phyloP scores from a whole-genome alignment of 1,140 invertebrate genomes.

The Pomacea maculata region DNA sequence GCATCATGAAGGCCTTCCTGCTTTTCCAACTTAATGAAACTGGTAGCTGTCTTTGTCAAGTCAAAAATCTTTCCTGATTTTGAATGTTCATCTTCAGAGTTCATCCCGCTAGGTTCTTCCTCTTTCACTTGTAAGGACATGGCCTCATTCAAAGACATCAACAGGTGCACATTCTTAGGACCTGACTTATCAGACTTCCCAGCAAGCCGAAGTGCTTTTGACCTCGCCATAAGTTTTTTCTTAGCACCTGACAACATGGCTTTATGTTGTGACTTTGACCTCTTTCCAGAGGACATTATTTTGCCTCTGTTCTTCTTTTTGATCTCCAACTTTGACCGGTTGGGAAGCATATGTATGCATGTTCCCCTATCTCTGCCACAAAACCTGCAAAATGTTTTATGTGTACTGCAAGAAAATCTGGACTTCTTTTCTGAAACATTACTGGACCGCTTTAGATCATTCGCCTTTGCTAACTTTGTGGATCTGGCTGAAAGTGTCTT shows the following conservation, averaged over 20 bases:
- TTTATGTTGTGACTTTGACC: not conserved
- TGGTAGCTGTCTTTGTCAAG: no score
- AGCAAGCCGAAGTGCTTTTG: not conserved
- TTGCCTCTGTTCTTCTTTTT: not conserved
- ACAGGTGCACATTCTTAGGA: not conserved
- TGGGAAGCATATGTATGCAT: not conserved
- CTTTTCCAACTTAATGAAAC: no score
- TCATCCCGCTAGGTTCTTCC: no score
- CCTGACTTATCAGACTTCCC: not conserved
- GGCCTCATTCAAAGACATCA: no score
- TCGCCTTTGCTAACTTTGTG: not conserved
- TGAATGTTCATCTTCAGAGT: no score
- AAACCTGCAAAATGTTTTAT: not conserved
- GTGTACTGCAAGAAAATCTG: not conserved
- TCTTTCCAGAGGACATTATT: not conserved
- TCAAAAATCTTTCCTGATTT: no score
- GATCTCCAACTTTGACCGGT: not conserved
- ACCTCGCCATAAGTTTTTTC: not conserved
- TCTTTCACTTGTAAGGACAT: no score
- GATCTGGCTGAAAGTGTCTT: not conserved
- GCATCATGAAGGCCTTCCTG: no score
- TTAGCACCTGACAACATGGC: not conserved
- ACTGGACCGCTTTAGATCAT: not conserved
- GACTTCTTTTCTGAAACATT: not conserved
- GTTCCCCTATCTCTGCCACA: conserved; percentile 5